Conservation (phyloP, 2,888 invertebrate genomes). For the Lithophane leautieri region DNA sequence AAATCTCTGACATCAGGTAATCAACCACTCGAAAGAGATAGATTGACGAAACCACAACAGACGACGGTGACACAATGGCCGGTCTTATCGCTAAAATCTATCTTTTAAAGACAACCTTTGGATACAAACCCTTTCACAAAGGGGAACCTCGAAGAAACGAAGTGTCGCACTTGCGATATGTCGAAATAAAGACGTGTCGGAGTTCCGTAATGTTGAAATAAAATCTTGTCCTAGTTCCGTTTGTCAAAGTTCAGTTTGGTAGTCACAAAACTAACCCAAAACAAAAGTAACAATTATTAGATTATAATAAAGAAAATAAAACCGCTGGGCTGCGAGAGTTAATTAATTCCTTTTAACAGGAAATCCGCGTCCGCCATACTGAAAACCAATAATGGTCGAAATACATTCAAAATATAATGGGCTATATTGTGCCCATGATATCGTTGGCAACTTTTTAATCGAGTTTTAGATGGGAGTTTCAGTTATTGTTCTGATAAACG, state of each 20-base stretch:
- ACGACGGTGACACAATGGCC: background rate
- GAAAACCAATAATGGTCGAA: constrained; percentile 45
- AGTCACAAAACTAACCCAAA: constrained; percentile 3
- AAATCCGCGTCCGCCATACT: constrained; percentile 37
- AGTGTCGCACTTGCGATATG: too few relatives aligned
- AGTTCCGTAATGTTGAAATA: too few relatives aligned
- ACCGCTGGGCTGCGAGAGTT: constrained; percentile 12
- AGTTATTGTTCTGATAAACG: constrained; percentile 42
- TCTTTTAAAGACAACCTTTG: background rate
- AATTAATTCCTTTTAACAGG: constrained; percentile 50
- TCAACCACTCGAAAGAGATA: too few relatives aligned
- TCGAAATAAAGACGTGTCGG: too few relatives aligned
- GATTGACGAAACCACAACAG: too few relatives aligned
- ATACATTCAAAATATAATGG: constrained; percentile 53
- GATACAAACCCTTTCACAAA: background rate
- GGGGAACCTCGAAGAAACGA: too few relatives aligned
- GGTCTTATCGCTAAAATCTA: background rate
- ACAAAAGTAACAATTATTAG: constrained; percentile 29
- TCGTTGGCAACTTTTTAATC: constrained; percentile 55
- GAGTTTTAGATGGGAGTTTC: constrained; percentile 32
- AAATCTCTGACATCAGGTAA: too few relatives aligned
- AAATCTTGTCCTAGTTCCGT: too few relatives aligned
- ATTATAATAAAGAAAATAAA: constrained; percentile 30
- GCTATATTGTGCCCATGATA: constrained; percentile 12
- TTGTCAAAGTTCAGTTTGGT: too few relatives aligned